Conservation (phyloP, 2,888 invertebrate genomes). For the Spilarctia lutea region DNA sequence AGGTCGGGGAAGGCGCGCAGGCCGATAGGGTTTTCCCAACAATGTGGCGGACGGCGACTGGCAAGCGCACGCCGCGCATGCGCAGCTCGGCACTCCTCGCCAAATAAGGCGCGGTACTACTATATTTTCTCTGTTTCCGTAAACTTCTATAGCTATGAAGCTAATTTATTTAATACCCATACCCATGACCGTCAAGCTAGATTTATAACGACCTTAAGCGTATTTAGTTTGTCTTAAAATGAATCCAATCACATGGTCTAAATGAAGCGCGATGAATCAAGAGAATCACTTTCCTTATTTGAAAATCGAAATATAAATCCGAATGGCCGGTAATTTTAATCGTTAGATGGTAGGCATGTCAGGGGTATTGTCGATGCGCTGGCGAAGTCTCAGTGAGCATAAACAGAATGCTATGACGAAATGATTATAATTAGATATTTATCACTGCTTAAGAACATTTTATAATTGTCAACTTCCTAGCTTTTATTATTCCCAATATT, state of each 20-base stretch:
- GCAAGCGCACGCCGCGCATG: slow-evolving; percentile 51
- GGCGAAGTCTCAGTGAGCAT: slow-evolving; percentile 24
- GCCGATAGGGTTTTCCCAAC: slow-evolving; percentile 83
- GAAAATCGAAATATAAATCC: slow-evolving; percentile 24
- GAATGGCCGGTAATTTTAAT: slow-evolving; percentile 17
- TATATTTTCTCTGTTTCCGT: slow-evolving; percentile 72
- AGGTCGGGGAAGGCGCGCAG: slow-evolving; percentile 48
- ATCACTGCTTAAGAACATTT: too few species aligned
- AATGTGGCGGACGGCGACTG: slow-evolving; percentile 67
- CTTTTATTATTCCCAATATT: too few species aligned
- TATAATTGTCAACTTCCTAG: too few species aligned
- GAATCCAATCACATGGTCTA: neutral
- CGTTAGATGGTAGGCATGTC: slow-evolving; percentile 22
- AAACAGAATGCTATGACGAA: slow-evolving; percentile 15
- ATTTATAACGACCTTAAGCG: neutral
- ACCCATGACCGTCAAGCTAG: neutral
- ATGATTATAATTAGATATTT: slow-evolving; percentile 6
- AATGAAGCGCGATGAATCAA: slow-evolving; percentile 28
- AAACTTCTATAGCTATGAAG: slow-evolving; percentile 23
- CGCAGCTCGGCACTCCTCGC: slow-evolving; percentile 62
- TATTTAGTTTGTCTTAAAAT: neutral
- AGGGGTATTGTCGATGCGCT: slow-evolving; percentile 41
- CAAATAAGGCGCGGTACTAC: slow-evolving; percentile 68
- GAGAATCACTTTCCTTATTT: slow-evolving; percentile 40
- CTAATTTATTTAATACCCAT: slow-evolving; percentile 8